phyloP scores from a whole-genome alignment of 2,888 invertebrate species.

The Microctonus brassicae region DNA sequence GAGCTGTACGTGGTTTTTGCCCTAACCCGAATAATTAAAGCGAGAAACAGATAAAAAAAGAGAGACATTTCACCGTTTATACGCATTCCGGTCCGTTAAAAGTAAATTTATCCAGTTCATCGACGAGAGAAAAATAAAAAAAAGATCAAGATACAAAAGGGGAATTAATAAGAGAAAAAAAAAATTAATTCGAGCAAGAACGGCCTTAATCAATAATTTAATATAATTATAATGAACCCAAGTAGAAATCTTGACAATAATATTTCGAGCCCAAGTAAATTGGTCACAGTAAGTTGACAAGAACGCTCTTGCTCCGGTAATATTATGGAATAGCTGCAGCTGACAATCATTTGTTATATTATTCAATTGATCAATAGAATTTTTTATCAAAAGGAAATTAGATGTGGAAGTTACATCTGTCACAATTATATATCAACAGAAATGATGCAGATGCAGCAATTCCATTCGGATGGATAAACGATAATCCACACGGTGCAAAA shows the following conservation, averaged over 20 bases:
- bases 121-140: constrained; percentile 27
- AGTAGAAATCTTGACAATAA: background rate
- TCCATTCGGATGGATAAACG: constrained; percentile 10
- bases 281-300: background rate
- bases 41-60: constrained; percentile 23
- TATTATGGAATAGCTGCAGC: constrained; percentile 28
- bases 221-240: background rate
- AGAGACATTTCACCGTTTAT: constrained; percentile 53
- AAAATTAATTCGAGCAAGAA: background rate
- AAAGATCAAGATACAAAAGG: background rate
- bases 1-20: constrained; percentile 45
- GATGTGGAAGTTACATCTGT: background rate
- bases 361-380: background rate
- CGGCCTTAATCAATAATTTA: background rate
- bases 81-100: constrained; percentile 24
- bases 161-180: background rate
- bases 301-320: constrained; percentile 22
- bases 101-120: constrained; percentile 44
- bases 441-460: constrained; percentile 9
- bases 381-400: background rate
- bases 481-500: constrained; percentile 15
- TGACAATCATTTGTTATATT: background rate
- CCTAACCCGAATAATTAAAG: constrained; percentile 29
- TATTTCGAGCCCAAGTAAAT: no score
- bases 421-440: background rate